Base-by-base conservation (phyloP, 2,888 invertebrate species). In the Melangyna quadrimaculata region DNA sequence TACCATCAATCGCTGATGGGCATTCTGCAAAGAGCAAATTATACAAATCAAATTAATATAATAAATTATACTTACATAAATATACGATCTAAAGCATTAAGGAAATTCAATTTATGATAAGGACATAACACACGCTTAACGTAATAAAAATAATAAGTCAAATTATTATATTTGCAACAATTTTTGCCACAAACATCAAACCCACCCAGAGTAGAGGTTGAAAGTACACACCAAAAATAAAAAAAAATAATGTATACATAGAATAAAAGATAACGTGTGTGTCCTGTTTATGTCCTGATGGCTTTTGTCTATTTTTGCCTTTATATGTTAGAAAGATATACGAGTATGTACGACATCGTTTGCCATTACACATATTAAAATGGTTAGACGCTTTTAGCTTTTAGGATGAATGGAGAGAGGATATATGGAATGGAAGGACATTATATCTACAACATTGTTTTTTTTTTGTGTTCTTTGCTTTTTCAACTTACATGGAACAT, bases 1-100 rank as follows among this genome's bases (percentile, higher is more conserved):
- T 97, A 88, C 97, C 97, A 92, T 98, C 98, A 89, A 96, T 96
- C 77, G 97, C 97, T 86, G 96, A 96, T 89, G 97, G 97, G 93
- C 98, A 98, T 93, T 98, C 98, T 98, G 94, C 6, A 94, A 95
- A 87, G 79, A 65, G 51, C 77, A 12, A 57, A 61, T 40, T 6
- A 57, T 22, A 37, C 22, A 59, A 27, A 65, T 55, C 5, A 57
- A 57, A 74, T 72, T 40, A 27, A 10, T 61, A n/a, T 48, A 73
- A 35, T 59, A 32, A 73, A 67, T 61, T 61, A 35, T 32, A n/a
- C n/a, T n/a, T n/a, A n/a, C n/a, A n/a, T n/a, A n/a, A n/a, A n/a
- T n/a, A n/a, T n/a, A 5, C 10, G 9, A 10, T 17, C 7, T 2
- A 43, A 43, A 14, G 51, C 9, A 32, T 65, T 10, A 45, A 70